Evolutionary conservation across 2,888 invertebrate genomes (phyloP).

Genomic region (Piscicola geometra): DNA sequence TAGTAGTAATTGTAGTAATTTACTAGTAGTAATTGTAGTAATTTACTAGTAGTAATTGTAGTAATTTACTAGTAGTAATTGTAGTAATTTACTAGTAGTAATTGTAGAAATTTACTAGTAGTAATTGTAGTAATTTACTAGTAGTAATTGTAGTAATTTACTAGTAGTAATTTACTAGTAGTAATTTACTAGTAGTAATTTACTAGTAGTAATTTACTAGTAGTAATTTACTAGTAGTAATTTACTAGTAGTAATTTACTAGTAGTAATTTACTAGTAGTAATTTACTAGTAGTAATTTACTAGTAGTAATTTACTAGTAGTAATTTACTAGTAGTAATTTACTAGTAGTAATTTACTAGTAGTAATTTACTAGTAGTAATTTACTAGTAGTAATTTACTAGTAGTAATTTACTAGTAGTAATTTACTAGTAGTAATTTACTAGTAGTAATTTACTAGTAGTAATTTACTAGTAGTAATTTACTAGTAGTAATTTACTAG

Average conservation of each 20-base stretch:
- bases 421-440: conserved; percentile 8
- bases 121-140: no score
- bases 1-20: conserved; percentile 36
- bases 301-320: not conserved
- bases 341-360: not conserved
- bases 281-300: not conserved
- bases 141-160: conserved; percentile 35
- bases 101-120: no score
- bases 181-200: conserved; percentile 27
- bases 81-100: no score
- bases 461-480: conserved; percentile 7
- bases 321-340: not conserved
- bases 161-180: conserved; percentile 36
- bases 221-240: conserved; percentile 38
- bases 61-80: no score
- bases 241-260: conserved; percentile 38
- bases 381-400: conserved; percentile 11
- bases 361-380: conserved; percentile 16
- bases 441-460: not conserved
- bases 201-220: conserved; percentile 38
- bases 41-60: no score
- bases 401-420: conserved; percentile 4
- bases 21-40: no score
- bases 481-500: conserved; percentile 37
- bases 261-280: conserved; percentile 1